Evolutionary conservation across 2,113 vertebrate species (phyloP).

Genomic region (Erythrocercus mccallii): DNA sequence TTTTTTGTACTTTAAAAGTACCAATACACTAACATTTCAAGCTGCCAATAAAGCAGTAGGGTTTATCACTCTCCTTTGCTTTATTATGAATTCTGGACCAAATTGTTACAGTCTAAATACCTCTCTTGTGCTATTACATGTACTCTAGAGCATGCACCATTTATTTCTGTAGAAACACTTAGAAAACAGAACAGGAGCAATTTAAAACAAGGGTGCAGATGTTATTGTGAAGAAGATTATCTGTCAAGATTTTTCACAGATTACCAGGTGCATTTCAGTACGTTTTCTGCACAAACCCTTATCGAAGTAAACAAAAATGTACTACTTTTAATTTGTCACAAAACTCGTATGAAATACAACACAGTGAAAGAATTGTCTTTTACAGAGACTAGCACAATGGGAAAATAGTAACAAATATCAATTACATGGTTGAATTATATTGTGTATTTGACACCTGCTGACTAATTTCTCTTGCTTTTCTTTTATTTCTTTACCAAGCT

Average conservation of each 20-base stretch:
- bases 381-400: neutral
- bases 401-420: neutral
- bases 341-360: neutral
- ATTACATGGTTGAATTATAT: neutral
- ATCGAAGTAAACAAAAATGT: neutral
- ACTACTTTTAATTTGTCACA: neutral
- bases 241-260: neutral
- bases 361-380: neutral
- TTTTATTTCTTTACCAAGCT: neutral
- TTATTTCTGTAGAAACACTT: neutral
- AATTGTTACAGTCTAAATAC: neutral
- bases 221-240: neutral
- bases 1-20: neutral
- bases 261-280: neutral
- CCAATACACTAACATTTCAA: neutral
- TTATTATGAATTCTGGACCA: neutral
- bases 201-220: neutral
- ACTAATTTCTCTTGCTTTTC: neutral
- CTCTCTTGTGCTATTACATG: rapidly evolving
- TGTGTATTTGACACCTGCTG: neutral
- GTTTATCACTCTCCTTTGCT: neutral
- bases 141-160: neutral
- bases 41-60: neutral
- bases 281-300: neutral
- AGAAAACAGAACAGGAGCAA: neutral